Percentiles rank a stretch among this genome's conserved stretches.
Conservation (phyloP, 2,113 vertebrate species). For the Brienomyrus longianalis region DNA sequence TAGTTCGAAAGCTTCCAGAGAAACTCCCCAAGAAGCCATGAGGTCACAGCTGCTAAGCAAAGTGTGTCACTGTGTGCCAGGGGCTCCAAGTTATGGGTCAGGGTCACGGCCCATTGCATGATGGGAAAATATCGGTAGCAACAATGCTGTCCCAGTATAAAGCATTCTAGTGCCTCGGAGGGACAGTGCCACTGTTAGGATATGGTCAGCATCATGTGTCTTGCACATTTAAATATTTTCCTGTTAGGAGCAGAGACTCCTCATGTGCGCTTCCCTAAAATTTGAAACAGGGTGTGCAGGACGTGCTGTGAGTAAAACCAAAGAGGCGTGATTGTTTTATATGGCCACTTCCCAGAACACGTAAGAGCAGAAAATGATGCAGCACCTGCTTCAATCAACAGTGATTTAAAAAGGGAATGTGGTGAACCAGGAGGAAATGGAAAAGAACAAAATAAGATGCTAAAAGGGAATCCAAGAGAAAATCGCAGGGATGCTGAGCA, state of each 20-base stretch:
- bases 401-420: neutral
- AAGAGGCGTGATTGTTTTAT: neutral
- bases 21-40: neutral
- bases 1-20: neutral
- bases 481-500: neutral
- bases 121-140: neutral
- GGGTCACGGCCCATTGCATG: neutral
- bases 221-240: neutral
- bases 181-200: neutral
- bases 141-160: neutral
- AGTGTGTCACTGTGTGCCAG: neutral
- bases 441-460: neutral
- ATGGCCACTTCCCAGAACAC: neutral
- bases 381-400: neutral
- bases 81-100: neutral
- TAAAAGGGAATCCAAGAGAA: neutral
- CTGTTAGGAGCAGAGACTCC: neutral
- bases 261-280: neutral
- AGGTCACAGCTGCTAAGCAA: neutral
- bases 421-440: neutral
- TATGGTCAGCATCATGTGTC: neutral
- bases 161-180: neutral
- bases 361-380: neutral
- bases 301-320: neutral
- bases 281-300: neutral